These are phyloP conservation scores for Lagothrix lagotricha DNA, from an alignment of 2,797 vertebrate species.

Conservation along the genomic window DNA sequence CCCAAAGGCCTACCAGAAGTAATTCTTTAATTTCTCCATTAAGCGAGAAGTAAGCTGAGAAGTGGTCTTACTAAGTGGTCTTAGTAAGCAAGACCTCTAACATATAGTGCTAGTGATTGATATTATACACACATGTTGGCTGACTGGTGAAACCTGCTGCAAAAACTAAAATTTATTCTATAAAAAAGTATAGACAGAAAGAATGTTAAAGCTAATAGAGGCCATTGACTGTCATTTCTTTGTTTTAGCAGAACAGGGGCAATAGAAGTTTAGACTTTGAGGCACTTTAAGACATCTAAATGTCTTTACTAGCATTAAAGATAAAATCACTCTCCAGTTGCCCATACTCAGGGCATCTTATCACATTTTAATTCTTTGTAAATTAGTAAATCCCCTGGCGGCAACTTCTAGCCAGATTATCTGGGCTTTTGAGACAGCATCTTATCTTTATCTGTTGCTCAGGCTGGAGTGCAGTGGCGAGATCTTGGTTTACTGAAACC, in stretches of 20 bases:
- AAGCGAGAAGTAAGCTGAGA: background rate
- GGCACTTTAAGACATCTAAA: background rate
- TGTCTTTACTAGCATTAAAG: background rate
- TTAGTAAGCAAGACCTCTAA: background rate
- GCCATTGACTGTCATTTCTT: background rate
- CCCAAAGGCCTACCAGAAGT: background rate
- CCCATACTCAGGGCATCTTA: background rate
- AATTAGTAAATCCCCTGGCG: background rate
- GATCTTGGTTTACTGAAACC: too few relatives aligned
- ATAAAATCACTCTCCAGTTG: background rate
- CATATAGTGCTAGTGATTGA: background rate
- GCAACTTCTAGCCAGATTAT: background rate
- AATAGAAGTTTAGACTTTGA: background rate
- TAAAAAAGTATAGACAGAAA: background rate
- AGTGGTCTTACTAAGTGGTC: background rate
- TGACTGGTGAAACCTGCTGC: background rate
- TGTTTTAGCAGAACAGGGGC: background rate
- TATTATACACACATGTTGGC: background rate
- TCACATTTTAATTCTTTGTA: constrained; percentile 6
- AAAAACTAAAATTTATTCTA: background rate
- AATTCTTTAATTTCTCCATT: background rate
- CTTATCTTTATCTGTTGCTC: too few relatives aligned
- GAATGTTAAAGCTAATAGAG: constrained; percentile 9
- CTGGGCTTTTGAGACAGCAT: background rate
- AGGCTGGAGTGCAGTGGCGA: too few relatives aligned